A percentile compares a stretch with the other conserved stretches of the same genome.
Conservation (phyloP, 2,113 vertebrate species). For the Nothocercus nigrocapillus region DNA sequence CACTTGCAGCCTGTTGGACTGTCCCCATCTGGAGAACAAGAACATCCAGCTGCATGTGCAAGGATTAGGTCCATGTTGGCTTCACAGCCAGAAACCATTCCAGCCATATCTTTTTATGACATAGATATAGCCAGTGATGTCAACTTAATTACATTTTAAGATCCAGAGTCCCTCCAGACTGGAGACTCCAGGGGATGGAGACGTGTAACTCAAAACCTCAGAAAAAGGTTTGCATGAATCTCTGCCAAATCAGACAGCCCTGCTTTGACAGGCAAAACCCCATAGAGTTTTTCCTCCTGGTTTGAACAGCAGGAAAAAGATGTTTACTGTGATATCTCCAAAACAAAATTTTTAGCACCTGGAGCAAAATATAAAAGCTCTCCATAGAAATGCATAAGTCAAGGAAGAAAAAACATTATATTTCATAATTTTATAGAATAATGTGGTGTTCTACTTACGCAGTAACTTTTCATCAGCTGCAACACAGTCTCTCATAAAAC, state of each 20-base stretch:
- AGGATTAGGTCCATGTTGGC: not conserved
- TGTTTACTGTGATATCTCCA: not conserved
- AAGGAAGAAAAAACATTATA: not conserved
- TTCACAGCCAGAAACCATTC: not conserved
- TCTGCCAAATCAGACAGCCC: not conserved
- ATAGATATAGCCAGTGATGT: not conserved
- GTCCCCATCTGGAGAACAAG: not conserved
- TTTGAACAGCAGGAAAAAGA: not conserved
- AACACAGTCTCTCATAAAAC: not conserved
- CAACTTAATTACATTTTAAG: not conserved
- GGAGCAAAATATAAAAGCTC: not conserved
- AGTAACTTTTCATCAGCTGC: not conserved
- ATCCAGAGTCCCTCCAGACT: not conserved
- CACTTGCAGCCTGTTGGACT: not conserved
- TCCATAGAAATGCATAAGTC: not conserved
- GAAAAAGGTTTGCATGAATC: not conserved
- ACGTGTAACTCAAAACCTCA: not conserved
- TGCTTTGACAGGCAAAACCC: not conserved
- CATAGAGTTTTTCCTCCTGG: not conserved
- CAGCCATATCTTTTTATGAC: not conserved
- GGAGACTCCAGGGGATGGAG: not conserved
- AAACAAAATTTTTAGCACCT: not conserved
- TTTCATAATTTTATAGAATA: not conserved
- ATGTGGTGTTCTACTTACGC: not conserved
- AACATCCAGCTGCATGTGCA: not conserved